phyloP scores from a whole-genome alignment of 1,140 invertebrate species.

The Argopecten irradians region DNA sequence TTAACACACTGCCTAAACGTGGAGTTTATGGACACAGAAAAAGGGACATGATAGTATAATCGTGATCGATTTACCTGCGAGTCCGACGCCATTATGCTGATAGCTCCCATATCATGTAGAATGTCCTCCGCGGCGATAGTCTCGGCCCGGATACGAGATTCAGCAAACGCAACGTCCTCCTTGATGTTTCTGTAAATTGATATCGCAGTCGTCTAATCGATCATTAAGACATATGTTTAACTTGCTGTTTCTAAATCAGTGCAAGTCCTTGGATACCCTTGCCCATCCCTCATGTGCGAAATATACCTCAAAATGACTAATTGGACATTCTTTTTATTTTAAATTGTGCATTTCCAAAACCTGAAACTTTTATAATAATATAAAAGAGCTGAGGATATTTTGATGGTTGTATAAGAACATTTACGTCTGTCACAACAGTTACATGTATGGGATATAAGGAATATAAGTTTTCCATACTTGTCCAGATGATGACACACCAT shows the following conservation, averaged over 20 bases:
- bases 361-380: too few species aligned
- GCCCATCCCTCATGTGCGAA: too few species aligned
- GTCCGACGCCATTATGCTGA: conserved; percentile 76
- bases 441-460: neutral
- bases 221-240: neutral
- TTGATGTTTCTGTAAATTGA: conserved; percentile 68
- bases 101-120: conserved; percentile 76
- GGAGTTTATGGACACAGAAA: too few species aligned
- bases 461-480: neutral
- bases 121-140: conserved; percentile 77
- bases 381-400: too few species aligned
- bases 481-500: conserved; percentile 76
- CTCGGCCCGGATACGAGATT: conserved; percentile 75
- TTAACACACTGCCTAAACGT: too few species aligned
- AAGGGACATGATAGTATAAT: neutral
- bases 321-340: too few species aligned
- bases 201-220: neutral
- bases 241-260: neutral
- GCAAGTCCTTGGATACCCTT: neutral
- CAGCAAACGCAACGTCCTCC: conserved; percentile 76
- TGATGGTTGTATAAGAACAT: too few species aligned
- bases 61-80: conserved; percentile 64
- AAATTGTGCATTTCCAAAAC: too few species aligned
- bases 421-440: too few species aligned
- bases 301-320: too few species aligned